Base-by-base conservation (phyloP, 2,113 vertebrate species). In the Equus przewalskii region DNA sequence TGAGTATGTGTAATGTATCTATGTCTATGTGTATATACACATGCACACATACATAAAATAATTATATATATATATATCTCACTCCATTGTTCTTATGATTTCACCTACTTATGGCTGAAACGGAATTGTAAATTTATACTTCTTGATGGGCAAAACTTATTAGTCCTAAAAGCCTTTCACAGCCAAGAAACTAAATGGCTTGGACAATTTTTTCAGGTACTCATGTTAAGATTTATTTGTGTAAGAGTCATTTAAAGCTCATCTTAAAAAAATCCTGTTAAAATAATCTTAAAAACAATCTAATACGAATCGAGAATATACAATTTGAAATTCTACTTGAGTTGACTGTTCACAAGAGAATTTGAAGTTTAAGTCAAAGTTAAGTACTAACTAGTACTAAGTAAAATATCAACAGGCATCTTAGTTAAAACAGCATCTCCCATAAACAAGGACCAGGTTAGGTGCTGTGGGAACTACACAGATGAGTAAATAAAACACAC, bases 101-200 rank as follows among this genome's bases (percentile, higher is more conserved):
- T 49, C 36, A 81, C 56, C 41, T 75, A 24, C 41, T 97, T 96
- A 98, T 97, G 96, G 95, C 98, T 1, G 64, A 98, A 94, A 97
- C 94, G 41, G 96, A 98, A 33, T 84, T 98, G 79, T 97, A n/a
- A 94, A 97, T 75, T 93, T 91, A 97, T 92, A 54, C 91, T 98
- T 73, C 93, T 97, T 28, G 62, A 95, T 44, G 94, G 92, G n/a
- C n/a, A 89, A 98, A 97, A 78, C 75, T 98, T 72, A 93, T 93
- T 46, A 98, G 97, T 91, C 96, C 60, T 96, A 97, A 65, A 98
- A 96, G 93, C 85, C 60, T 98, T 98, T 96, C 87, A 75, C 24
- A 98, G 94, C 70, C 84, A 96, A 30, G 94, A 98, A 93, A 97
- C 96, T 73, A 97, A 96, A 58, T 98, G 94, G 97, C 95, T 98